Base-by-base conservation (phyloP, 1,140 invertebrate genomes). In the Papilio glaucus region DNA sequence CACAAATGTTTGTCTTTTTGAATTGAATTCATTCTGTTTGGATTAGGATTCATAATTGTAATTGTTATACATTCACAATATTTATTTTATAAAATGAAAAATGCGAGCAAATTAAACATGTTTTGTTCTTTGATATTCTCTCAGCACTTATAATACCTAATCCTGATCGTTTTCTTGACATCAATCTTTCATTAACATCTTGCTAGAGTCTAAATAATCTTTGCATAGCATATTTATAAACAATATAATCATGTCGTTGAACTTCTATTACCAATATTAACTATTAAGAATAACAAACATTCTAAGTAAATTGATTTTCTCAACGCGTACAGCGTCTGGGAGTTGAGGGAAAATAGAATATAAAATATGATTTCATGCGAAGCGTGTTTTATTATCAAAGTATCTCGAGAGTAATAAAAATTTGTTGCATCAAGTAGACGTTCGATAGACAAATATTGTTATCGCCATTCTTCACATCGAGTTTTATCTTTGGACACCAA, bases 281-380 rank as follows among this genome's bases (percentile, higher is more conserved):
- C 15, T 49, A n/a, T 21, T 9, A 6, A 49, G 13, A n/a, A 49
- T 49, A 49, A 4, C 45, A 49, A 49, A 49, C 45, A 9, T 49
- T 49, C 7, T 49, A 49, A 49, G 45, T 49, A 49, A 49, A 49
- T 49, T 49, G 45, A 49, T 49, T 49, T 21, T 49, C 45, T 49
- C 15, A 18, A 8, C 18, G 12, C 45, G 41, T 15, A 49, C 7
- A 49, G 7, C 0, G 15, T 49, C 15, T 21, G 45, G 45, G 45
- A 24, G 49, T 57, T 9, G 49, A 24, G 21, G 10, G 9, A 57
- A 57, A 57, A 57, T 13, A 24, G 49, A 57, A 57, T 24, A 57
- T 57, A 57, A 24, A 57, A 57, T 57, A 57, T 13, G 21, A 24
- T 57, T 26, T 3, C 24, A 57, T 57, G 0, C 12, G n/a, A 53